Evolutionary conservation across 2,888 invertebrate genomes (phyloP).

Genomic region (Iphiclides podalirius): DNA sequence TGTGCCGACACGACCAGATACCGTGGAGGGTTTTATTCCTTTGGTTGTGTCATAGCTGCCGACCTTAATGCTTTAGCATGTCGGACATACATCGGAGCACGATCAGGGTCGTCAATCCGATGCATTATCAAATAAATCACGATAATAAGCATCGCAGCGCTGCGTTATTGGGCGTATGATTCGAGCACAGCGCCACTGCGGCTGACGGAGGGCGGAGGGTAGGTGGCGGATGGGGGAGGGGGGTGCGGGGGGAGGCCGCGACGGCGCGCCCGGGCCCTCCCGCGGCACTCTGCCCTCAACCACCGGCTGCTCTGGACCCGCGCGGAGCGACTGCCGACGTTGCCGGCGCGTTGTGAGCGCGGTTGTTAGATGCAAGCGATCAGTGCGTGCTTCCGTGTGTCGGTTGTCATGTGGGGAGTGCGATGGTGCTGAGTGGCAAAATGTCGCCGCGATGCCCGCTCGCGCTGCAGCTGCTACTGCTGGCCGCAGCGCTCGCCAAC

Average conservation of each 20-base stretch:
- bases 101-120: constrained; percentile 56
- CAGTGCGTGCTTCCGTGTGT: constrained; percentile 51
- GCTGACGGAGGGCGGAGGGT: constrained; percentile 37
- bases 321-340: not conserved
- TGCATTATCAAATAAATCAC: constrained; percentile 72
- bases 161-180: constrained; percentile 78
- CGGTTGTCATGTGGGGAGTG: constrained; percentile 66
- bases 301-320: constrained; percentile 46
- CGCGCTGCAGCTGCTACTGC: constrained; percentile 55
- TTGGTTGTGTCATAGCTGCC: too few relatives aligned
- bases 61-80: too few relatives aligned
- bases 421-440: constrained; percentile 55
- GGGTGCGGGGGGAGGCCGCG: constrained; percentile 41
- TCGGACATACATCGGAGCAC: too few relatives aligned
- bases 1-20: not conserved
- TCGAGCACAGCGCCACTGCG: constrained; percentile 77
- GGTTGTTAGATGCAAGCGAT: constrained; percentile 49
- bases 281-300: constrained; percentile 54
- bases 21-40: too few relatives aligned
- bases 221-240: constrained; percentile 35
- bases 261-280: constrained; percentile 41
- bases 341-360: constrained; percentile 58
- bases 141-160: constrained; percentile 67
- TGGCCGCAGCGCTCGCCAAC: constrained; percentile 78
- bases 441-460: constrained; percentile 55